A percentile compares a stretch with the other conserved stretches of the same genome.
Evolutionary conservation across 2,113 vertebrate genomes (phyloP).

Genomic region (Eurypyga helias): DNA sequence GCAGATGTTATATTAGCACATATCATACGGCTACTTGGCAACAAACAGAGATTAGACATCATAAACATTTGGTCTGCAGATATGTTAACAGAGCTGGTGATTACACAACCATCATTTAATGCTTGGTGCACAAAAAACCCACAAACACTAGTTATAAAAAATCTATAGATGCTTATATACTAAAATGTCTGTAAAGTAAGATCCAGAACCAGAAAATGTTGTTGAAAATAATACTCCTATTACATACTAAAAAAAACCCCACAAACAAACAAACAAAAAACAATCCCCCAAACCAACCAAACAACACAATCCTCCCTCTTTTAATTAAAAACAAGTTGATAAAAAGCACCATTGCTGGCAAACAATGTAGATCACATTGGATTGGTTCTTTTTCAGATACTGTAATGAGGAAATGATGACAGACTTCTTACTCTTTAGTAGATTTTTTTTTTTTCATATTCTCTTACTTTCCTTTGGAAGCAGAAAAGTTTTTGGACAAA

Average conservation of each 20-base stretch:
- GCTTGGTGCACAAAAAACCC: background rate
- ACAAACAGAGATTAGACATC: constrained; percentile 41
- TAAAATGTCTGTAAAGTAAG: background rate
- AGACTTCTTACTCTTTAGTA: background rate
- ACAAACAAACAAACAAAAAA: background rate
- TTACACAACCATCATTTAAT: constrained; percentile 47
- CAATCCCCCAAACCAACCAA: background rate
- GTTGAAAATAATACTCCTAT: background rate
- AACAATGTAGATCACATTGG: background rate
- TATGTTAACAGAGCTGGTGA: constrained; percentile 7
- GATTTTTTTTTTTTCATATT: background rate
- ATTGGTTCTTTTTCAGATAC: background rate
- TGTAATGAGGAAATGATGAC: background rate
- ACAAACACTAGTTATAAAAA: background rate
- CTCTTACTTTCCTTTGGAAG: background rate
- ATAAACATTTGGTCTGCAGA: constrained; percentile 56
- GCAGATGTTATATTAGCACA: constrained; percentile 45
- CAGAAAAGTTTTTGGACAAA: background rate
- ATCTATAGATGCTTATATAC: background rate
- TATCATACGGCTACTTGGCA: constrained; percentile 66
- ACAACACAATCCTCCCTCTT: background rate
- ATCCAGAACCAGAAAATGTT: background rate
- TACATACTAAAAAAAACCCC: background rate
- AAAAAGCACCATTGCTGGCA: background rate
- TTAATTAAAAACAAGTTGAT: background rate